Conservation (phyloP, 2,113 vertebrate genomes). For the Mobula hypostoma region DNA sequence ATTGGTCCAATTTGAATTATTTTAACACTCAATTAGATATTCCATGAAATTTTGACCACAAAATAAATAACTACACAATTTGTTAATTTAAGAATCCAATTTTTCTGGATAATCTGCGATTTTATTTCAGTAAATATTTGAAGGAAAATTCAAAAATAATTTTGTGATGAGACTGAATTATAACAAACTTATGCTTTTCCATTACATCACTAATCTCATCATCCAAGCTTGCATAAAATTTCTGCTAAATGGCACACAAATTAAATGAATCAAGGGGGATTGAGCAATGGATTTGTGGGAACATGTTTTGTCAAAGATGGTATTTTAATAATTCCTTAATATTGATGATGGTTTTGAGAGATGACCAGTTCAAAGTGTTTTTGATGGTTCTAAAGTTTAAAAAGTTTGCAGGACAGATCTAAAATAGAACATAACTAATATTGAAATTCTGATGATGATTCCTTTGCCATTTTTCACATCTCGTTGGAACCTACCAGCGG, state of each 20-base stretch:
- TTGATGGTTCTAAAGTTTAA: neutral
- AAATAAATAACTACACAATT: neutral
- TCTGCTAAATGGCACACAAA: constrained; percentile 45
- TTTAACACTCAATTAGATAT: neutral
- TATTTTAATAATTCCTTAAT: neutral
- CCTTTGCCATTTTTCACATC: neutral
- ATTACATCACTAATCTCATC: constrained; percentile 56
- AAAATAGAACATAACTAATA: neutral
- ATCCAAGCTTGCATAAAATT: constrained; percentile 51
- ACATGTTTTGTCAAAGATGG: neutral
- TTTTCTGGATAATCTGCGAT: neutral
- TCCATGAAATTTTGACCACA: neutral
- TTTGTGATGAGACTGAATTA: neutral
- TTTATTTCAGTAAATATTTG: constrained; percentile 9
- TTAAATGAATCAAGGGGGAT: constrained; percentile 46
- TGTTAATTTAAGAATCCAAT: neutral
- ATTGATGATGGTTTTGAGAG: neutral
- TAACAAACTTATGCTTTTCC: constrained; percentile 58
- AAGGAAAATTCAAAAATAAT: neutral
- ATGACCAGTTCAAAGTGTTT: neutral
- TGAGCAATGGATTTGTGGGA: constrained; percentile 71
- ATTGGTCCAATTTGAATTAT: constrained; percentile 42
- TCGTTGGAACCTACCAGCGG: neutral
- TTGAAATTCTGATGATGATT: neutral
- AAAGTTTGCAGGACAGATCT: neutral